Percentiles rank a stretch among this genome's conserved stretches.
Evolutionary conservation across 2,797 vertebrate genomes (phyloP).

Genomic region (Anguilla marmorata): DNA sequence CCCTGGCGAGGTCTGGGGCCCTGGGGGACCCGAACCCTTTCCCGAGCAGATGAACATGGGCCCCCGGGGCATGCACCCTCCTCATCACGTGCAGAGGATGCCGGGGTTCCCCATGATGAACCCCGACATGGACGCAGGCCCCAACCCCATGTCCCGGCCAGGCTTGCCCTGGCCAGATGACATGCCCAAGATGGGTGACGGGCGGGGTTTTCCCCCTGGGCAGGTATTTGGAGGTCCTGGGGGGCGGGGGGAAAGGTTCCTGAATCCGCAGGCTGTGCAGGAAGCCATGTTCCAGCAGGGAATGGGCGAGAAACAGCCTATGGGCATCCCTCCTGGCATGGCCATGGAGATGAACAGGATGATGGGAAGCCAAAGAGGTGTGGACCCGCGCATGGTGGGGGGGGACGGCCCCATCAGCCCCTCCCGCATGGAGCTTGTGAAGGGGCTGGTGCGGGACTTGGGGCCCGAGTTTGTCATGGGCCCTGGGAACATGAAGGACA

Average conservation of each 20-base stretch:
- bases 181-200: slow-evolving; percentile 92
- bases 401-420: slow-evolving; percentile 95
- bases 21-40: slow-evolving; percentile 86
- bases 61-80: slow-evolving; percentile 87
- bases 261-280: slow-evolving; percentile 89
- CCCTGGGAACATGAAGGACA: slow-evolving; percentile 78
- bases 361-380: slow-evolving; percentile 88
- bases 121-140: slow-evolving; percentile 92
- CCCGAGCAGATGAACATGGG: slow-evolving; percentile 90
- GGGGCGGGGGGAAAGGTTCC: slow-evolving; percentile 92
- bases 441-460: slow-evolving; percentile 87
- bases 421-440: slow-evolving; percentile 87
- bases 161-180: slow-evolving; percentile 97
- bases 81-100: slow-evolving; percentile 90
- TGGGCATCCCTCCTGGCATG: slow-evolving; percentile 87
- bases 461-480: slow-evolving; percentile 87
- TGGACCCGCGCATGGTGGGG: slow-evolving; percentile 76
- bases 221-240: slow-evolving; percentile 88
- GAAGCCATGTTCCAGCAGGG: slow-evolving; percentile 97
- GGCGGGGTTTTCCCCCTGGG: slow-evolving; percentile 85
- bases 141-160: slow-evolving; percentile 78
- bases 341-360: slow-evolving; percentile 95
- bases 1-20: slow-evolving; percentile 91
- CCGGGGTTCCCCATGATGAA: slow-evolving; percentile 97
- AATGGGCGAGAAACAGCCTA: slow-evolving; percentile 91